Evolutionary conservation across 2,888 invertebrate species (phyloP), one percentile per base, ranked within the genome.

Genomic region (Agriopis leucophaearia): DNA sequence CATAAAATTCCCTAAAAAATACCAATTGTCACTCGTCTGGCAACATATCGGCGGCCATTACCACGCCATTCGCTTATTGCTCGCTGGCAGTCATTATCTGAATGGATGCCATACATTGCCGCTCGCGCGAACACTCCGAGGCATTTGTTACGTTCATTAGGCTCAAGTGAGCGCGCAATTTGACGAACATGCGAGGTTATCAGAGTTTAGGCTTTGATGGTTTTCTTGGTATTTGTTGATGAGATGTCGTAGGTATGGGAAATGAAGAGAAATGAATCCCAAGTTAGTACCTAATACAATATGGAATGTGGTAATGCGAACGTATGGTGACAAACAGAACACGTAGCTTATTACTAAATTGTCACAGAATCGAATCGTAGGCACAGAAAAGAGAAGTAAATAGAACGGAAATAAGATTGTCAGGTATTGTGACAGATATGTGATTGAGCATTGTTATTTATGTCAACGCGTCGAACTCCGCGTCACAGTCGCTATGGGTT

Each of bases 81-180:
- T 77, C 81, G 83, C 56, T 61, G 78, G 79, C 72, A 67, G 81
- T 81, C 86, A 84, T 87, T 87, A 86, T 79, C 80, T 79, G 77
- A 78, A 88, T 87, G 87, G 81, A 71, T 72, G 74, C 81, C 76
- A 89, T 89, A 87, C 88, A 88, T 89, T 81, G 88, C 84, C 73
- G 86, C 82, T 82, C 80, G 67, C 72, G 70, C 75, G 76, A 74
- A 78, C 79, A 81, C 81, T 75, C 74, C 66, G 63, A 51, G 72
- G 74, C 86, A 87, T 88, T 85, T 81, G 82, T 88, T 75, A 87
- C 81, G 69, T 81, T 82, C 86, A 88, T 88, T 88, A 88, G 78
- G 82, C 75, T 75, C 84, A 82, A 84, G 79, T 78, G 84, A 82
- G 82, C 80, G 77, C 76, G 78, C 79, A 79, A 81, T 83, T 83